phyloP scores from a whole-genome alignment of 2,888 invertebrate species.

The Beris morrisii region DNA sequence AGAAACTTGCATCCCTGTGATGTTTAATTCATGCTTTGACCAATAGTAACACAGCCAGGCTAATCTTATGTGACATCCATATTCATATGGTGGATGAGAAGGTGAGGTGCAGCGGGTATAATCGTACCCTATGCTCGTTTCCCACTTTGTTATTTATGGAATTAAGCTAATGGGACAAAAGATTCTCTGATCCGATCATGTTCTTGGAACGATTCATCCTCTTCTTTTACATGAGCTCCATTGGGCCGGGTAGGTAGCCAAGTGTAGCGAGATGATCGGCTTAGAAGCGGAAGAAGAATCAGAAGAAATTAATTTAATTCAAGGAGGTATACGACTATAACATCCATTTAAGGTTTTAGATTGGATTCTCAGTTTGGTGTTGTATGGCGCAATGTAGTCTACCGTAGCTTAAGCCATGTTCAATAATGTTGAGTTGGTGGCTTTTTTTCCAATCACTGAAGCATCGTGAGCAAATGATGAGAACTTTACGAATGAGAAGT shows the following conservation, averaged over 20 bases:
- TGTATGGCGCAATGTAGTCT: slow-evolving; percentile 18
- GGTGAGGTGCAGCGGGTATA: not conserved
- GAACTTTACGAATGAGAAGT: too few species aligned
- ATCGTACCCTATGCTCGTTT: slow-evolving; percentile 6
- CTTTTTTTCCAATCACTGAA: too few species aligned
- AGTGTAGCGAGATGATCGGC: not conserved
- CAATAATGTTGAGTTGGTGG: too few species aligned
- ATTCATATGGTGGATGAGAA: slow-evolving; percentile 27
- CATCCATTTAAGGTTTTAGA: not conserved
- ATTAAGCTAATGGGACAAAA: slow-evolving; percentile 36
- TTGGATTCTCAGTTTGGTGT: not conserved
- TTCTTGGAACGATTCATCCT: slow-evolving; percentile 17
- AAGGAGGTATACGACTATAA: not conserved
- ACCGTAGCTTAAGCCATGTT: not conserved
- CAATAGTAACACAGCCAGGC: slow-evolving; percentile 27
- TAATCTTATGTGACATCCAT: slow-evolving; percentile 33
- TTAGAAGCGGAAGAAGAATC: slow-evolving; percentile 6
- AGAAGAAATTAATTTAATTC: slow-evolving; percentile 10
- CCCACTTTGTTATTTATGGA: slow-evolving; percentile 25
- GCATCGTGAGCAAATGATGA: too few species aligned
- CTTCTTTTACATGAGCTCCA: not conserved
- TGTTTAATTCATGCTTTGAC: slow-evolving; percentile 35
- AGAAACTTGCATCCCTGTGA: slow-evolving; percentile 32
- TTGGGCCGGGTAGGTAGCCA: not conserved
- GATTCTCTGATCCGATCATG: slow-evolving; percentile 9